These are phyloP conservation scores for Vimba vimba DNA, from an alignment of 2,113 vertebrate genomes.

Conservation along the genomic window DNA sequence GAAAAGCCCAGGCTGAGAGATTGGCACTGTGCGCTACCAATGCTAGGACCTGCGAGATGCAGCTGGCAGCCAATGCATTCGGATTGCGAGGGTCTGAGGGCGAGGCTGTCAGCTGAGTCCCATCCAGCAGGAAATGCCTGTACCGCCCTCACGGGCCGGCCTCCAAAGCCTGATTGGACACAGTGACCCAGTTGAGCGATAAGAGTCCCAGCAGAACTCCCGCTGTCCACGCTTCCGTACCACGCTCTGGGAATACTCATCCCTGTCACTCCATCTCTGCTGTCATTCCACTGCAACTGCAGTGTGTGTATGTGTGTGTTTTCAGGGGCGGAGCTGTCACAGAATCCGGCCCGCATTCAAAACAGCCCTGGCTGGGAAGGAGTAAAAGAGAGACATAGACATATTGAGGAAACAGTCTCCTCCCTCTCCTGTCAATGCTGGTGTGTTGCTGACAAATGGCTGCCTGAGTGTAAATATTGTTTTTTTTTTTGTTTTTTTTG, in stretches of 20 bases:
- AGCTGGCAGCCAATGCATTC: constrained; percentile 69
- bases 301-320: constrained; percentile 34
- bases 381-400: constrained; percentile 26
- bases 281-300: constrained; percentile 49
- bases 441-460: constrained; percentile 45
- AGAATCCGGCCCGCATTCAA: constrained; percentile 17
- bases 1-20: constrained; percentile 58
- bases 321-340: constrained; percentile 50
- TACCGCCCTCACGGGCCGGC: constrained; percentile 55
- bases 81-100: constrained; percentile 40
- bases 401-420: constrained; percentile 21
- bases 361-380: constrained; percentile 15
- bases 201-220: constrained; percentile 59
- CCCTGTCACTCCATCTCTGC: constrained; percentile 66
- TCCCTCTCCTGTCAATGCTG: constrained; percentile 22
- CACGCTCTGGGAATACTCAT: constrained; percentile 68
- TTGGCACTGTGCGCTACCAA: constrained; percentile 74
- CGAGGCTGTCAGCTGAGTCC: constrained; percentile 56
- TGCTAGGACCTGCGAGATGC: constrained; percentile 64
- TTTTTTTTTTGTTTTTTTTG: neutral
- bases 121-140: constrained; percentile 74
- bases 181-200: constrained; percentile 73
- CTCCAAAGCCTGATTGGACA: constrained; percentile 73
- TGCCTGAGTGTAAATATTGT: constrained; percentile 42
- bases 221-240: constrained; percentile 38